Evolutionary conservation across 2,113 vertebrate species (phyloP), one percentile per base, ranked within the genome.

Genomic region (Tachuris rubrigastra): DNA sequence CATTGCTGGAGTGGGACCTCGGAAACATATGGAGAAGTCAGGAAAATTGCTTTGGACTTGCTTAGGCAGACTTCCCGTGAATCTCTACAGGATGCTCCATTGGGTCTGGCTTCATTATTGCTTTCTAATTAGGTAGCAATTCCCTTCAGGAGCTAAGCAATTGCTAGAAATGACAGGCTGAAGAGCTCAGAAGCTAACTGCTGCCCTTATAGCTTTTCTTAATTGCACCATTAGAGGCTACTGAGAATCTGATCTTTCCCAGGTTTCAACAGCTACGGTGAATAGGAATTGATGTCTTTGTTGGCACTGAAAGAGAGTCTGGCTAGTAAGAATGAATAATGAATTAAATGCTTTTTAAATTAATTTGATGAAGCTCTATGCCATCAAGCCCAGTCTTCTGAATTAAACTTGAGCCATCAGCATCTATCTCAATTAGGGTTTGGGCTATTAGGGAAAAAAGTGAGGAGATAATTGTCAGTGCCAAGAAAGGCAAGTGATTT

Each of bases 121-220:
- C 59, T 75, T 86, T 90, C 80, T 90, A 95, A 93, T 97, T 95
- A 89, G 86, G 56, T 56, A 75, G 44, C 44, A 71, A 5, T 89
- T 93, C 44, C 69, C 65, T 80, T 71, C 65, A 52, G 63, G 68
- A 93, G 31, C 39, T 63, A 44, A 47, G 73, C 68, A 75, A 33
- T 79, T 95, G 66, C 73, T 74, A 44, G 75, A 86, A 55, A 84
- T 46, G 66, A 73, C 44, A 79, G 76, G 21, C 55, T 88, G 76
- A 80, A 71, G 59, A 92, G 50, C 73, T 84, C 39, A 52, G 52
- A 92, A 96, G 92, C n/a, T n/a, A 87, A 16, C 76, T 84, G 35
- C 76, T 75, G 42, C 78, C 56, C 47, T 90, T 80, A 53, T 0
- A 85, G 75, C 41, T 91, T 94, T 88, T 53, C 58, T 73, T 94